A percentile compares a stretch with the other conserved stretches of the same genome.
Evolutionary conservation across 2,888 invertebrate genomes (phyloP).

Genomic region (Leptinotarsa juncta): DNA sequence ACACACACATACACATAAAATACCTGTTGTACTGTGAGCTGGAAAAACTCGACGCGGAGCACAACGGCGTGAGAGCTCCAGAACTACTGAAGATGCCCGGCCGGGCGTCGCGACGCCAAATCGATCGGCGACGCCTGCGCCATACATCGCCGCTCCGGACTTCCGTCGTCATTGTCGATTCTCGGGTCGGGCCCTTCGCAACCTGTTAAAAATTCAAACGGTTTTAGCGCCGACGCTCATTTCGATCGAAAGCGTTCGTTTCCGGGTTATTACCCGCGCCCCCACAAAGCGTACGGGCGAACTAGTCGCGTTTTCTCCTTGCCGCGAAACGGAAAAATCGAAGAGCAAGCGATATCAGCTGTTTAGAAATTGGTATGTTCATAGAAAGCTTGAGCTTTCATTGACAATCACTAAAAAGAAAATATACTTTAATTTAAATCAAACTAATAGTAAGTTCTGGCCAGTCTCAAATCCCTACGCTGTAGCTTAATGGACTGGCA

Average conservation of each 20-base stretch:
- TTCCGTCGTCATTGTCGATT: conserved; percentile 3
- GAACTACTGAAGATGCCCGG: conserved; percentile 66
- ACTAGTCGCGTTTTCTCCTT: too few relatives aligned
- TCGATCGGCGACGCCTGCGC: conserved; percentile 68
- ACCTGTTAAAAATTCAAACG: conserved; percentile 17
- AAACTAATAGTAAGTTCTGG: too few relatives aligned
- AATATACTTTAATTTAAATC: too few relatives aligned
- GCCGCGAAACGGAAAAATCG: too few relatives aligned
- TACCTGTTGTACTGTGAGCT: conserved; percentile 60
- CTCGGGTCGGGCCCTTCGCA: conserved; percentile 14
- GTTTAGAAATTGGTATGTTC: too few relatives aligned
- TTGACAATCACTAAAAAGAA: too few relatives aligned
- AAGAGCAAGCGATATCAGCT: too few relatives aligned
- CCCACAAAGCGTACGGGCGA: background rate
- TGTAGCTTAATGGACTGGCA: too few relatives aligned
- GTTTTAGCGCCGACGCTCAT: background rate
- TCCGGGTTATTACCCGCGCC: conserved; percentile 10
- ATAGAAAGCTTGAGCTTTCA: too few relatives aligned
- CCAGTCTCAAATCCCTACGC: too few relatives aligned
- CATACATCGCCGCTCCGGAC: conserved; percentile 7
- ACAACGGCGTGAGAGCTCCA: conserved; percentile 67
- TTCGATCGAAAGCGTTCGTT: conserved; percentile 6
- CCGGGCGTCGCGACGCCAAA: conserved; percentile 70
- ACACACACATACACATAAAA: conserved; percentile 47
- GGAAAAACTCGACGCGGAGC: conserved; percentile 53